phyloP scores from a whole-genome alignment of 2,797 vertebrate genomes.

The Acipenser oxyrinchus region DNA sequence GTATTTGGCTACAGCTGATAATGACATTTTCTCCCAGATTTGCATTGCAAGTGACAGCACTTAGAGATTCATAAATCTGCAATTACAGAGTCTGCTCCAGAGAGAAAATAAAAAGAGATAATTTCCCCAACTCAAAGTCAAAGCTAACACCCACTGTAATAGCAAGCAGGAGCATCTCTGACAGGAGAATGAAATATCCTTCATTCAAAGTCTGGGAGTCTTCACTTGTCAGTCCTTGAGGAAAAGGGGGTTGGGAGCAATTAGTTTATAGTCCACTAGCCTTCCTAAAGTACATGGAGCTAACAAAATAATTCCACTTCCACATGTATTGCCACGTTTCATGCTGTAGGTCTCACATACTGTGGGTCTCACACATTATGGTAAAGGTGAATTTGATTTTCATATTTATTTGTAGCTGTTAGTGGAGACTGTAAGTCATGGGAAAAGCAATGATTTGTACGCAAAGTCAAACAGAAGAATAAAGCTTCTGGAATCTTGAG shows the following conservation, averaged over 20 bases:
- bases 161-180: background rate
- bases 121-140: conserved; percentile 7
- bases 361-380: too few relatives aligned
- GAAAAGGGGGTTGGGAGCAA: background rate
- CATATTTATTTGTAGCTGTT: too few relatives aligned
- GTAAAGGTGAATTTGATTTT: too few relatives aligned
- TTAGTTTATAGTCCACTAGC: background rate
- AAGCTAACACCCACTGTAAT: background rate
- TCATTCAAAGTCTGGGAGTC: background rate
- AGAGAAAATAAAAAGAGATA: conserved; percentile 16
- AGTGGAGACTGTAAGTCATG: too few relatives aligned
- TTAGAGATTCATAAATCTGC: conserved; percentile 11
- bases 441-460: too few relatives aligned
- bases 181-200: background rate
- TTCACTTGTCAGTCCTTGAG: background rate
- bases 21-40: conserved; percentile 32
- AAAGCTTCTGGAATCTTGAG: too few relatives aligned
- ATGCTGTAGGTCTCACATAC: too few relatives aligned
- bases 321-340: too few relatives aligned
- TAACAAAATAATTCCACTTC: too few relatives aligned
- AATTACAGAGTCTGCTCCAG: conserved; percentile 16
- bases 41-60: conserved; percentile 29
- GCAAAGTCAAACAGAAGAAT: too few relatives aligned
- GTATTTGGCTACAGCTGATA: conserved; percentile 24
- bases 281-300: too few relatives aligned